phyloP scores from a whole-genome alignment of 1,140 invertebrate genomes.

The Hycleus cichorii region DNA sequence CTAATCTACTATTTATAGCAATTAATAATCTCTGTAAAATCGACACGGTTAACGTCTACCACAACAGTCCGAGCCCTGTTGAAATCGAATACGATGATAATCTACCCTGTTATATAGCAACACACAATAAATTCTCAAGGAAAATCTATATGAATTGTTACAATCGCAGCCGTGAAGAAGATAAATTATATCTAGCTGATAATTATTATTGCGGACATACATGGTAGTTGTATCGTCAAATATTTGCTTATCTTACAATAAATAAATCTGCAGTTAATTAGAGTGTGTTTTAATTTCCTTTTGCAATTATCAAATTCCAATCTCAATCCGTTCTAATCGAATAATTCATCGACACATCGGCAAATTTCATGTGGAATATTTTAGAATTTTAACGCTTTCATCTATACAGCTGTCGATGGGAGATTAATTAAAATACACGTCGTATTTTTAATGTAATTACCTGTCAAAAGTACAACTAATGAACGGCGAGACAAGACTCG shows the following conservation, averaged over 20 bases:
- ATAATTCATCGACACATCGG: too few relatives aligned
- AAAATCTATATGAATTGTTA: constrained; percentile 36
- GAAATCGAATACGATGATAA: constrained; percentile 25
- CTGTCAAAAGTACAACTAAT: too few relatives aligned
- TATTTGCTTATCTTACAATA: neutral
- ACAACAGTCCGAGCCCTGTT: constrained; percentile 20
- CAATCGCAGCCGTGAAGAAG: constrained; percentile 25
- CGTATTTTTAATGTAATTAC: too few relatives aligned
- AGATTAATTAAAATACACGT: too few relatives aligned
- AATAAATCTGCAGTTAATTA: too few relatives aligned
- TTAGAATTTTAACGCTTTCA: too few relatives aligned
- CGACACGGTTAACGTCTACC: constrained; percentile 22
- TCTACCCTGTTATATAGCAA: constrained; percentile 37
- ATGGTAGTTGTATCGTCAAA: constrained; percentile 15
- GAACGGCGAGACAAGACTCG: too few relatives aligned
- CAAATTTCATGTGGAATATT: too few relatives aligned
- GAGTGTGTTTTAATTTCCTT: too few relatives aligned
- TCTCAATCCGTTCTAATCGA: too few relatives aligned
- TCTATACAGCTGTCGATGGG: too few relatives aligned
- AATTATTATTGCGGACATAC: constrained; percentile 25
- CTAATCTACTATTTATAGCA: constrained; percentile 76
- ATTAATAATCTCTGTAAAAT: constrained; percentile 60
- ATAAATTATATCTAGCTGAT: constrained; percentile 12
- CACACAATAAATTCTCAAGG: constrained; percentile 36
- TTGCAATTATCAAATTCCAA: too few relatives aligned